phyloP scores from a whole-genome alignment of 2,797 vertebrate genomes.

The Meriones psammophilus region DNA sequence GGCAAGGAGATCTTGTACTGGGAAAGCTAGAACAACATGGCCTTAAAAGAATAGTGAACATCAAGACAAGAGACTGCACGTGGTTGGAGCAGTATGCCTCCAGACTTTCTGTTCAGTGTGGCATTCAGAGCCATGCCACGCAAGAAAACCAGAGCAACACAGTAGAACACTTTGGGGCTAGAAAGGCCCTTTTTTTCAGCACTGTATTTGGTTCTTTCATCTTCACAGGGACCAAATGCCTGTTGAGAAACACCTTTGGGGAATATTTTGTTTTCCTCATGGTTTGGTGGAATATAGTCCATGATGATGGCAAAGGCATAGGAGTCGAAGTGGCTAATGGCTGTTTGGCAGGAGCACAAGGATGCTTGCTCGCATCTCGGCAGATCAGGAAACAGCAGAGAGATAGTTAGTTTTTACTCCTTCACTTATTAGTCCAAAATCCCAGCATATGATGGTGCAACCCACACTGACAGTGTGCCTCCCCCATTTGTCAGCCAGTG shows the following conservation, averaged over 20 bases:
- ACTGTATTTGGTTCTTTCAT: neutral
- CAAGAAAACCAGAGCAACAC: neutral
- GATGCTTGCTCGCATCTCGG: neutral
- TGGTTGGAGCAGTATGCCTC: neutral
- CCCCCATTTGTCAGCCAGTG: neutral
- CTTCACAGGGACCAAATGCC: neutral
- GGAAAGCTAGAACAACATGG: no score
- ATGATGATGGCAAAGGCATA: neutral
- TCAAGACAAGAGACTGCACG: neutral
- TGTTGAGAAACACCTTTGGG: neutral
- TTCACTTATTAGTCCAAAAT: neutral
- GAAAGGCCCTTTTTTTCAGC: neutral
- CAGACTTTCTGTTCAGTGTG: accelerated
- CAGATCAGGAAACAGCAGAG: neutral
- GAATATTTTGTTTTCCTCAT: neutral
- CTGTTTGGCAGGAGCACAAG: neutral
- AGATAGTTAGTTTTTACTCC: neutral
- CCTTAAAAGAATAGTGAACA: neutral
- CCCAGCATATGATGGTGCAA: neutral
- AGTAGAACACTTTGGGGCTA: neutral
- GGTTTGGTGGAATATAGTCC: neutral
- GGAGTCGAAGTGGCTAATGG: neutral
- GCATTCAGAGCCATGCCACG: neutral
- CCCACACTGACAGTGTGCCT: neutral
- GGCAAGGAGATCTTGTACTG: accelerated